Evolutionary conservation across 2,888 invertebrate species (phyloP).

Genomic region (Ashinkailepas kermadecensis): DNA sequence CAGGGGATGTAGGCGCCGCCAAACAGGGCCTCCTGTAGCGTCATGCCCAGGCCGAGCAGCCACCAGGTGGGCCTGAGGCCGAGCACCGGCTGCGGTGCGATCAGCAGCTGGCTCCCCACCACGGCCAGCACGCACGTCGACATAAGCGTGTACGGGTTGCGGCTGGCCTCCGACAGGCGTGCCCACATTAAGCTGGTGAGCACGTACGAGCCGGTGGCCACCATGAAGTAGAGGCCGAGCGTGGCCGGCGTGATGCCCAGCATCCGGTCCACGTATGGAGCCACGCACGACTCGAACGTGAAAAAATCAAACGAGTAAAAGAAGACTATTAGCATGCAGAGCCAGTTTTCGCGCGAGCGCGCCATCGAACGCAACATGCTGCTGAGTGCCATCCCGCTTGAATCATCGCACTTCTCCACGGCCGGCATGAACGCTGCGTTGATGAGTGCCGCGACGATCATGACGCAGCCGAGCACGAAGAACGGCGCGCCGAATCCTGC

Average conservation of each 20-base stretch:
- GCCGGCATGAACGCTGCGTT: background rate
- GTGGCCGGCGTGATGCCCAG: background rate
- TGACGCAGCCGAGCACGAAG: conserved; percentile 14
- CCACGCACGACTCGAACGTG: conserved; percentile 3
- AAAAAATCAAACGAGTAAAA: background rate
- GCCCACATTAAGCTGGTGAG: conserved; percentile 8
- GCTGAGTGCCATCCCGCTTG: background rate
- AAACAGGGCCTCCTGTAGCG: background rate
- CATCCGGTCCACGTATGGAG: background rate
- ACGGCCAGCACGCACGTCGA: background rate
- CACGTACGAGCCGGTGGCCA: conserved; percentile 15
- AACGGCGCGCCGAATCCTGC: conserved; percentile 2
- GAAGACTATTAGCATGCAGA: background rate
- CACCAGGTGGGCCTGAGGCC: conserved; percentile 1
- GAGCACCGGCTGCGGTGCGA: background rate
- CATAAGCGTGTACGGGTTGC: conserved; percentile 1
- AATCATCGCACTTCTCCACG: background rate
- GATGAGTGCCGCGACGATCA: background rate
- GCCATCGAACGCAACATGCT: background rate
- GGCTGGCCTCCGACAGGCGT: background rate
- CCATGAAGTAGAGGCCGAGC: conserved; percentile 10
- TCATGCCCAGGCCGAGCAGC: conserved; percentile 2
- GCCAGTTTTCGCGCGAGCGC: background rate
- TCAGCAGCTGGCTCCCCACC: background rate
- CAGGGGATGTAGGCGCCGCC: conserved; percentile 19